phyloP scores from a whole-genome alignment of 2,797 vertebrate species.

The Coregonus sp. region DNA sequence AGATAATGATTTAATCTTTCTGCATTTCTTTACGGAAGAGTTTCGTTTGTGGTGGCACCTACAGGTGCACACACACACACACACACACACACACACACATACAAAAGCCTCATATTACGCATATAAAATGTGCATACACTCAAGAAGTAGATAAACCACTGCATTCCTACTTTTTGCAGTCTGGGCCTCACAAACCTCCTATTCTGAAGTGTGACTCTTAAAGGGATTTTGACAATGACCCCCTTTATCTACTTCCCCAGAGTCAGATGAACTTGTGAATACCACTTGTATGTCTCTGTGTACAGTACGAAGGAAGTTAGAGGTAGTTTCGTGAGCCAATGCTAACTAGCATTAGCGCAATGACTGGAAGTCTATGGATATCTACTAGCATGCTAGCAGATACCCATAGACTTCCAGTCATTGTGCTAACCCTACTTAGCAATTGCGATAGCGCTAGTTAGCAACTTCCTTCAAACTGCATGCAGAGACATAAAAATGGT shows the following conservation, averaged over 20 bases:
- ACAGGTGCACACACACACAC: background rate
- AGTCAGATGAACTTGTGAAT: too few relatives aligned
- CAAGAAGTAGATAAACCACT: background rate
- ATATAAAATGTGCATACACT: background rate
- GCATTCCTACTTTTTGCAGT: background rate
- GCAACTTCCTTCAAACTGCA: too few relatives aligned
- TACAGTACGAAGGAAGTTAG: background rate
- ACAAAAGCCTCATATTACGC: background rate
- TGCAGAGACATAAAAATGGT: too few relatives aligned
- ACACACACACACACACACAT: background rate
- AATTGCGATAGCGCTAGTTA: too few relatives aligned
- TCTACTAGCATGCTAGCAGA: too few relatives aligned
- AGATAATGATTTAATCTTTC: background rate
- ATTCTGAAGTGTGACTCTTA: background rate
- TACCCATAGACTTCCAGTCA: too few relatives aligned
- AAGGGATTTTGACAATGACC: too few relatives aligned
- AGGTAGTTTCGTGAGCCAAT: background rate
- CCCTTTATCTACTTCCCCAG: too few relatives aligned
- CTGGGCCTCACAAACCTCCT: background rate
- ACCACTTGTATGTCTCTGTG: too few relatives aligned
- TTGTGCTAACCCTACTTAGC: too few relatives aligned
- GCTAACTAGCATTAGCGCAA: too few relatives aligned
- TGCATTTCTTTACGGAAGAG: background rate
- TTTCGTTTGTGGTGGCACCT: constrained; percentile 1
- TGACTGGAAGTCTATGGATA: too few relatives aligned